These are phyloP conservation scores for Ovis canadensis DNA, from an alignment of 2,113 vertebrate genomes.

Conservation along the genomic window DNA sequence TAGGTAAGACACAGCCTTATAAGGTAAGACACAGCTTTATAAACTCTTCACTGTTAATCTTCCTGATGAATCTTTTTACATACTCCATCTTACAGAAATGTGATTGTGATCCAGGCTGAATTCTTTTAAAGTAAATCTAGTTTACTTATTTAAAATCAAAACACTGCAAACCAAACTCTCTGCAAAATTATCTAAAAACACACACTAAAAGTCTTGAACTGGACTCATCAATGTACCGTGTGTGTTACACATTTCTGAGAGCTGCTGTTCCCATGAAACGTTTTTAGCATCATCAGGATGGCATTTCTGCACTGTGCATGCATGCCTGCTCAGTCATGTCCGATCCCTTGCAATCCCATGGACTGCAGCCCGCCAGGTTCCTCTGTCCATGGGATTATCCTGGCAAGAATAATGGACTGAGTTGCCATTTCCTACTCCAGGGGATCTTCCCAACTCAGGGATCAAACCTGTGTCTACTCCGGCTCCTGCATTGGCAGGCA, in stretches of 20 bases:
- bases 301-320: neutral
- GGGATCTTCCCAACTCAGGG: neutral
- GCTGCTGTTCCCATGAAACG: neutral
- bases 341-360: neutral
- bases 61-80: conserved; percentile 2
- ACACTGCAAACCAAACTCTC: neutral
- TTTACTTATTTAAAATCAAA: conserved; percentile 25
- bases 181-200: neutral
- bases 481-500: neutral
- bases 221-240: neutral
- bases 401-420: neutral
- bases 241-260: neutral
- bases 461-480: neutral
- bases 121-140: conserved; percentile 3
- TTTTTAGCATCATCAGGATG: conserved; percentile 31
- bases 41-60: neutral
- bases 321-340: neutral
- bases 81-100: neutral
- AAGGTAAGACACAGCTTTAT: neutral
- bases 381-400: neutral
- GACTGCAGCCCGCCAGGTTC: neutral
- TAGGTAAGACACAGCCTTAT: neutral
- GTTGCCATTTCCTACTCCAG: neutral
- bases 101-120: neutral
- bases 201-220: neutral